A percentile compares a stretch with the other conserved stretches of the same genome.
phyloP scores from a whole-genome alignment of 2,113 vertebrate species.

The Gavia stellata region DNA sequence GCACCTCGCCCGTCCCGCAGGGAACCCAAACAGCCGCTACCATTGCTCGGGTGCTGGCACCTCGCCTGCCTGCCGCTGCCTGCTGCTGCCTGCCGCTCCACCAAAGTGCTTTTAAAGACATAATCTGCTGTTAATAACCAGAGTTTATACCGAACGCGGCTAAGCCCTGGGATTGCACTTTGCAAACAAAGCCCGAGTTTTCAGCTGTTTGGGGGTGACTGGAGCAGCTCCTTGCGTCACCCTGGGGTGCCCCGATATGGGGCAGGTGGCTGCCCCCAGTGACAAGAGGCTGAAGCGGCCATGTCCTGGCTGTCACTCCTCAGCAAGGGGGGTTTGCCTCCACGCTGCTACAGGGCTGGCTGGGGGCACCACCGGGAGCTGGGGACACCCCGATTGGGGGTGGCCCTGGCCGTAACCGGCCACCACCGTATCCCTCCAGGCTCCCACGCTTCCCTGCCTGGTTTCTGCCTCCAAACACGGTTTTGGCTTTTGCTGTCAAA shows the following conservation, averaged over 20 bases:
- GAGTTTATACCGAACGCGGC: background rate
- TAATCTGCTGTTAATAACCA: background rate
- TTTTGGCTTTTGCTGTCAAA: background rate
- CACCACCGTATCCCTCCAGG: background rate
- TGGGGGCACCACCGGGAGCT: background rate
- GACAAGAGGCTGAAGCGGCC: background rate
- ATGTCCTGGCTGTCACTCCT: background rate
- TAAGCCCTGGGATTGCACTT: background rate
- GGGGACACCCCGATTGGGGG: fast-evolving
- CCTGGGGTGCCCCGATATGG: background rate
- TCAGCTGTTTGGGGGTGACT: background rate
- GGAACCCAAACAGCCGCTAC: background rate
- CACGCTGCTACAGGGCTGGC: fast-evolving
- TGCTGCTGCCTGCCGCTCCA: background rate
- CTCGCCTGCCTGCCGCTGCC: background rate
- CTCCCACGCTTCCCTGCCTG: background rate
- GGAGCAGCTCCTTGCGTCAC: background rate
- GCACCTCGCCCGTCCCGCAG: background rate
- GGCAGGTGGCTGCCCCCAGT: background rate
- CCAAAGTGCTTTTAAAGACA: background rate
- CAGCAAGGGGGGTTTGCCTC: background rate
- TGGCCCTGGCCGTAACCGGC: background rate
- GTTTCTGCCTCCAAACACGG: background rate
- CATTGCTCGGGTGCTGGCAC: background rate
- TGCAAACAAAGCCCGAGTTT: background rate